phyloP scores from a whole-genome alignment of 2,888 invertebrate species.

The Agrochola macilenta region DNA sequence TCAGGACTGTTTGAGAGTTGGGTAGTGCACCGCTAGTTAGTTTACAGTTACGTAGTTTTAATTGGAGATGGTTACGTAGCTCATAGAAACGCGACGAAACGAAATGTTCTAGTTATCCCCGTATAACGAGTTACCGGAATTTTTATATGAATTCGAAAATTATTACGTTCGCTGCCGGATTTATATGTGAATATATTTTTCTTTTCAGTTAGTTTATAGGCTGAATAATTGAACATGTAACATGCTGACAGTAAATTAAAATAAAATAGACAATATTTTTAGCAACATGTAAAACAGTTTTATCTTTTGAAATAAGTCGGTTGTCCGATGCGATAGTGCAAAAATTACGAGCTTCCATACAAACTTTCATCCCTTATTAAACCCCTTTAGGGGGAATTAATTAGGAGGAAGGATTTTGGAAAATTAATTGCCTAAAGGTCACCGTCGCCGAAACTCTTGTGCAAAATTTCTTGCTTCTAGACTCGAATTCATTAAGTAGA shows the following conservation, averaged over 20 bases:
- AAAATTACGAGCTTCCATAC: too few species aligned
- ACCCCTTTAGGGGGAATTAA: too few species aligned
- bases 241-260: neutral
- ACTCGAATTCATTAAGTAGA: too few species aligned
- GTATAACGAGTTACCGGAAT: constrained; percentile 14
- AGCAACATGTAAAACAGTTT: neutral
- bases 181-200: neutral
- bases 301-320: neutral
- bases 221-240: neutral
- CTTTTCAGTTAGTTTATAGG: neutral
- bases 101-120: constrained; percentile 30
- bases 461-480: too few species aligned
- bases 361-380: too few species aligned
- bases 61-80: constrained; percentile 21
- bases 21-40: constrained; percentile 26
- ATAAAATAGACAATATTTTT: neutral
- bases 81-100: constrained; percentile 5
- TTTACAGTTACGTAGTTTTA: constrained; percentile 40
- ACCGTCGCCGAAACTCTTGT: too few species aligned
- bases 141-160: constrained; percentile 9
- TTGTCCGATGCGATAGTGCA: too few species aligned
- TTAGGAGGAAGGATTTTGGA: too few species aligned
- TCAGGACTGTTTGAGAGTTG: constrained; percentile 4
- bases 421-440: too few species aligned
- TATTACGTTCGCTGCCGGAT: neutral